Base-by-base conservation (phyloP, 1,140 invertebrate species). In the Pararge aegeria region DNA sequence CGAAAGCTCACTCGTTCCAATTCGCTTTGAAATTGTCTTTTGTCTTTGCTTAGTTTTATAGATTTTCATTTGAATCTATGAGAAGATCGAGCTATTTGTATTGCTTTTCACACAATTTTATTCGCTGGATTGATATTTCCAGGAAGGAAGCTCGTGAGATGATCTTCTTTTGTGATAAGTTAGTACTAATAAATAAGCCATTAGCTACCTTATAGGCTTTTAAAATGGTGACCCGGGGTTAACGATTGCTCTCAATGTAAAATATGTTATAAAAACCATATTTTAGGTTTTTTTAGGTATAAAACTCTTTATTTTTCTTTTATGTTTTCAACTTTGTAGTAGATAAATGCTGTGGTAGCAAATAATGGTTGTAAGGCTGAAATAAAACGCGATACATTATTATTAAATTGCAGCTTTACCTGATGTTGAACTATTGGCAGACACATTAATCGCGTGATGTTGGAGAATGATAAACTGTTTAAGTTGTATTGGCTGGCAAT, bases 391-490 rank as follows among this genome's bases (percentile, higher is more conserved):
- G 15, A 20, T n/a, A 54, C 38, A 42, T 42, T 20, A 48, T 37
- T 56, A 55, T 38, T 57, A 61, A 61, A 61, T 38, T 61, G 59
- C 51, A 55, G 59, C 34, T 61, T 55, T 55, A 55, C 29, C 52
- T 55, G 59, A 55, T 52, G 53, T 49, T 49, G 20, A 15, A 55
- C 37, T 62, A 62, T 62, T 62, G 53, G 53, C 53, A 53, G 46
- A 46, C 60, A 49, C 60, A 62, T 62, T 62, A 62, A 62, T 62
- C 54, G 60, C 48, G 51, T 56, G 60, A 62, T 62, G 53, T 62
- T 62, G 60, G 49, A 42, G 53, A 55, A 55, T 62, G 60, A 62
- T 62, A 56, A 62, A 56, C 54, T 62, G 60, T 62, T 50, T 44
- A 62, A 61, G 49, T 56, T 62, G 13, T 29, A 50, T 50, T 50